Base-by-base conservation (phyloP, 2,888 invertebrate species). In the Asteroscopus sphinx region DNA sequence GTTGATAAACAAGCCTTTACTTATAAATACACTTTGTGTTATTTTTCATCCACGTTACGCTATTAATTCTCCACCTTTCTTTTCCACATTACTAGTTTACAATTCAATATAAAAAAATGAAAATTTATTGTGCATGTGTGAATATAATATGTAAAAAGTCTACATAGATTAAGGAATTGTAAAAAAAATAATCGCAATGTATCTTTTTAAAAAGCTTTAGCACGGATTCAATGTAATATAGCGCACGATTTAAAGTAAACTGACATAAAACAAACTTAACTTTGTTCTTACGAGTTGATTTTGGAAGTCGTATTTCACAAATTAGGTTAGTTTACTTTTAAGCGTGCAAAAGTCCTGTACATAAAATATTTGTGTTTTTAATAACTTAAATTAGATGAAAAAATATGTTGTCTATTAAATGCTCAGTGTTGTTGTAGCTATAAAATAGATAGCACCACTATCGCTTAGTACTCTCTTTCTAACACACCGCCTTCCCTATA, bases 41-140 rank as follows among this genome's bases (percentile, higher is more conserved):
- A 13, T 46, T 9, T 40, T 37, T 69, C 70, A 69, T 51, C 17
- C 65, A 69, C 37, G 44, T 39, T n/a, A 8, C 30, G 42, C 65
- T 69, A 37, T 47, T 63, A 6, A 1, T 21, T 63, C 21, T 46
- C 46, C 54, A 61, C 68, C 3, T 33, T 49, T 28, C 3, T 6
- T 63, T 25, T 21, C 8, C 46, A 51, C 41, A 42, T 44, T 5
- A 17, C 0, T 52, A 25, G 7, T 16, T 11, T 12, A 15, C 11
- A 16, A 4, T 11, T 47, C 9, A 9, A 15, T 36, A 4, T 53
- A 32, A 17, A 4, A 45, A 32, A 17, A 25, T 17, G 5, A 2
- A 1, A 41, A n/a, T 21, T 2, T 6, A 26, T n/a, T 33, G 11
- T 35, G 64, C 63, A 60, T 60, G 63, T 30, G 13, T 16, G 26